A percentile compares a stretch with the other conserved stretches of the same genome.
Evolutionary conservation across 2,888 invertebrate species (phyloP).

Genomic region (Tetranychus piercei): DNA sequence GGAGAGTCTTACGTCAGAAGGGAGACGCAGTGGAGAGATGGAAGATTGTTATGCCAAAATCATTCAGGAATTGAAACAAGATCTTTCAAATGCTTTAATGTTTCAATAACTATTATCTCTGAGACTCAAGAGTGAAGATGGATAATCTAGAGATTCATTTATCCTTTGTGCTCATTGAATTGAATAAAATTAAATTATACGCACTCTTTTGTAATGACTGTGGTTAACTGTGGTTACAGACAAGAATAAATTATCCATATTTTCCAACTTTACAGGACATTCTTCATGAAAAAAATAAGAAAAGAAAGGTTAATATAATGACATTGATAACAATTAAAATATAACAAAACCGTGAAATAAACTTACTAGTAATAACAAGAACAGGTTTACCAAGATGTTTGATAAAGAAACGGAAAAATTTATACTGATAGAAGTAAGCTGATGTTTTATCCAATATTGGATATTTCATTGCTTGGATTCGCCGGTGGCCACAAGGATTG

Average conservation of each 20-base stretch:
- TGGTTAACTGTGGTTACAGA: conserved; percentile 21
- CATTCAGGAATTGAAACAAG: too few species aligned
- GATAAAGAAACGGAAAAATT: conserved; percentile 8
- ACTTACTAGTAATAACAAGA: background rate
- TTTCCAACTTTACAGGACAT: conserved; percentile 21
- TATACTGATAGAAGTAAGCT: conserved; percentile 5
- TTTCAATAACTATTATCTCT: too few species aligned
- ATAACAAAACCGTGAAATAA: background rate
- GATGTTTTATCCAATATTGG: background rate
- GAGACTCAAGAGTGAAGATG: too few species aligned
- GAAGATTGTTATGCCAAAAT: too few species aligned
- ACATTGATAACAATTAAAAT: background rate
- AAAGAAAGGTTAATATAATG: background rate
- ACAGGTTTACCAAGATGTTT: conserved; percentile 6
- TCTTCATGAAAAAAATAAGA: background rate
- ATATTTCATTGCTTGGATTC: conserved; percentile 13
- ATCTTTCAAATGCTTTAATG: too few species aligned
- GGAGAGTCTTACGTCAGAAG: too few species aligned
- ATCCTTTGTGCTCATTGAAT: background rate
- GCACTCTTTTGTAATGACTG: conserved; percentile 6
- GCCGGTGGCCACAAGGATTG: conserved; percentile 21
- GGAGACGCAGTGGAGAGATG: too few species aligned
- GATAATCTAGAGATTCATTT: background rate
- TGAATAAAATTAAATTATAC: background rate
- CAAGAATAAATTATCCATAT: conserved; percentile 24